Percentiles rank a stretch among this genome's conserved stretches.
phyloP scores from a whole-genome alignment of 2,113 vertebrate genomes.

The Pteruthius melanotis region DNA sequence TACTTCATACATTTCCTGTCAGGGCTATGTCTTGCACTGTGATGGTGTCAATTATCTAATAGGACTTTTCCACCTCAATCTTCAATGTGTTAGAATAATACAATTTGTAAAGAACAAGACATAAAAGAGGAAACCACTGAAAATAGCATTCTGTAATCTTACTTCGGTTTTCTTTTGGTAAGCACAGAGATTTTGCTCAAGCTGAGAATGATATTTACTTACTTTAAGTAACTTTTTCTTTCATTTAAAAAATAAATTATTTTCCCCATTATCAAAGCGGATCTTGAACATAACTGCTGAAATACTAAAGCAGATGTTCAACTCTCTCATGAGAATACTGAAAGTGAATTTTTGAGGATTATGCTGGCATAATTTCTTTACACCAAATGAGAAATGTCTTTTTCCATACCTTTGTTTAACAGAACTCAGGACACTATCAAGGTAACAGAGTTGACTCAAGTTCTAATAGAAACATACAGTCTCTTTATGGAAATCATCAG shows the following conservation, averaged over 20 bases:
- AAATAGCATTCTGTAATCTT: background rate
- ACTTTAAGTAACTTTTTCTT: background rate
- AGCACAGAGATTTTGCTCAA: background rate
- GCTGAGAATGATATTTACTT: background rate
- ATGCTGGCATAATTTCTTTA: background rate
- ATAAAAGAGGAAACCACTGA: slow-evolving; percentile 1
- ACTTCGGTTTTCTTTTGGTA: background rate
- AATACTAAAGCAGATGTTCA: background rate
- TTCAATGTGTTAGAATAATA: background rate
- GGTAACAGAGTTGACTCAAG: background rate
- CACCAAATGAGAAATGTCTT: background rate
- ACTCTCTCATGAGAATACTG: background rate
- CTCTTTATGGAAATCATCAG: background rate
- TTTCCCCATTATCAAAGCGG: background rate
- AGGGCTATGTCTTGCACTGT: background rate
- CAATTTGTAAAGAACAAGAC: background rate
- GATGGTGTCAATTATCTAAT: background rate
- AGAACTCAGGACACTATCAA: background rate
- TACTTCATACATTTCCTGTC: background rate
- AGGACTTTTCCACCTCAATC: background rate
- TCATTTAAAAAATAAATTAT: background rate
- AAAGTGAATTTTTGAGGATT: background rate
- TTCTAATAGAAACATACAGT: background rate
- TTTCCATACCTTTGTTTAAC: background rate
- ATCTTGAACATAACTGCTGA: background rate